phyloP scores from a whole-genome alignment of 2,797 vertebrate genomes.

The Parauchenoglanis punctatus region DNA sequence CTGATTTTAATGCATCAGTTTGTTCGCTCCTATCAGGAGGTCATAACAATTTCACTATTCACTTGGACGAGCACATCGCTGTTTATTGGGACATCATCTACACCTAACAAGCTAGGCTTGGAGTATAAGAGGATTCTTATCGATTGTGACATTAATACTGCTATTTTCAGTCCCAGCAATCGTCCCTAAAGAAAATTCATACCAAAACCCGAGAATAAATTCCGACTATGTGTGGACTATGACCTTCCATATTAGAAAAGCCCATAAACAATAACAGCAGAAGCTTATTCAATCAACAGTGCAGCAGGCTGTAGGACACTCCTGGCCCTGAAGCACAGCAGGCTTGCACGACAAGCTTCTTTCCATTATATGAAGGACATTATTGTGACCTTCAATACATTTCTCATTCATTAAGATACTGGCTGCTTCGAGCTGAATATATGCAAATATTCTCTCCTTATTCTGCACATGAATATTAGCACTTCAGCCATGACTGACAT shows the following conservation, averaged over 20 bases:
- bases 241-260: slow-evolving; percentile 36
- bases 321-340: neutral
- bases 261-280: slow-evolving; percentile 32
- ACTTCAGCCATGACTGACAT: slow-evolving; percentile 44
- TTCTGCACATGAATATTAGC: slow-evolving; percentile 35
- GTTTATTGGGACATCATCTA: slow-evolving; percentile 46
- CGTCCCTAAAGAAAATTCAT: slow-evolving; percentile 42
- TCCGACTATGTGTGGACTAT: slow-evolving; percentile 22
- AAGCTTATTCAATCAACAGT: slow-evolving; percentile 18
- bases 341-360: neutral
- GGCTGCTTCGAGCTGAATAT: slow-evolving; percentile 22
- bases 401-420: slow-evolving; percentile 36
- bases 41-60: slow-evolving; percentile 59
- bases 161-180: slow-evolving; percentile 40
- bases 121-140: slow-evolving; percentile 39
- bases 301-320: slow-evolving; percentile 1
- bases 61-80: slow-evolving; percentile 50
- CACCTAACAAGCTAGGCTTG: slow-evolving; percentile 41
- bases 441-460: slow-evolving; percentile 36
- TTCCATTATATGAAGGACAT: slow-evolving; percentile 31
- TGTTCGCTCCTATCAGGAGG: slow-evolving; percentile 55
- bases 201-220: slow-evolving; percentile 34
- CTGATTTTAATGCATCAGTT: slow-evolving; percentile 57
- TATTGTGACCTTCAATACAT: slow-evolving; percentile 35
- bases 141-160: slow-evolving; percentile 53